phyloP scores from a whole-genome alignment of 2,888 invertebrate species.

The Eupithecia abbreviata region DNA sequence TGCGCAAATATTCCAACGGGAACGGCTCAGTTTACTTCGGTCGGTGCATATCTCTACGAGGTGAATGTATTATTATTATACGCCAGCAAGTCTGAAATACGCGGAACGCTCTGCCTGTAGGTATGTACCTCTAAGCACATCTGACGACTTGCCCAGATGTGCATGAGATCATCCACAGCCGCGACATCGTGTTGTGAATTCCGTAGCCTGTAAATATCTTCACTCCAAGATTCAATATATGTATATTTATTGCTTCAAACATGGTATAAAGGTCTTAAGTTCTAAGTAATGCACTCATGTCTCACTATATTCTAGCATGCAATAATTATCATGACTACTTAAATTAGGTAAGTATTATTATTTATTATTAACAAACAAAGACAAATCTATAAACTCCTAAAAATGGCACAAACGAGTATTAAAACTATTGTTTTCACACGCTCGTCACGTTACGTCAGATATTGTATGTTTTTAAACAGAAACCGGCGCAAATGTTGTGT shows the following conservation, averaged over 20 bases:
- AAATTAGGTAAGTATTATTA: too few relatives aligned
- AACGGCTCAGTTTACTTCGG: background rate
- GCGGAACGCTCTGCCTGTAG: background rate
- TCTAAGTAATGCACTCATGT: too few relatives aligned
- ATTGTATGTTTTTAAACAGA: constrained; percentile 8
- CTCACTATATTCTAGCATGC: too few relatives aligned
- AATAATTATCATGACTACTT: too few relatives aligned
- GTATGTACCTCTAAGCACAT: background rate
- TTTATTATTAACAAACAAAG: background rate
- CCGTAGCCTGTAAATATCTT: background rate
- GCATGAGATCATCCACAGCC: constrained; percentile 44
- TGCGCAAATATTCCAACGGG: background rate
- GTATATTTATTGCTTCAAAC: too few relatives aligned
- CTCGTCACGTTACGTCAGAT: background rate
- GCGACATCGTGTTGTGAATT: background rate
- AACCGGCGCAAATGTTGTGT: constrained; percentile 19
- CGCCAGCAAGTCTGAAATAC: constrained; percentile 17
- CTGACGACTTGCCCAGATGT: constrained; percentile 45
- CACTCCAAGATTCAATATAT: background rate
- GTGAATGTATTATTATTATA: background rate
- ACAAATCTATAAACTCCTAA: background rate
- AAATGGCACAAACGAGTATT: constrained; percentile 1
- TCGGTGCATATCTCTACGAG: background rate
- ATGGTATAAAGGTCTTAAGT: too few relatives aligned
- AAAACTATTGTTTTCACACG: background rate